A percentile compares a stretch with the other conserved stretches of the same genome.
Evolutionary conservation across 2,797 vertebrate species (phyloP).

Genomic region (Clarias laeviceps): DNA sequence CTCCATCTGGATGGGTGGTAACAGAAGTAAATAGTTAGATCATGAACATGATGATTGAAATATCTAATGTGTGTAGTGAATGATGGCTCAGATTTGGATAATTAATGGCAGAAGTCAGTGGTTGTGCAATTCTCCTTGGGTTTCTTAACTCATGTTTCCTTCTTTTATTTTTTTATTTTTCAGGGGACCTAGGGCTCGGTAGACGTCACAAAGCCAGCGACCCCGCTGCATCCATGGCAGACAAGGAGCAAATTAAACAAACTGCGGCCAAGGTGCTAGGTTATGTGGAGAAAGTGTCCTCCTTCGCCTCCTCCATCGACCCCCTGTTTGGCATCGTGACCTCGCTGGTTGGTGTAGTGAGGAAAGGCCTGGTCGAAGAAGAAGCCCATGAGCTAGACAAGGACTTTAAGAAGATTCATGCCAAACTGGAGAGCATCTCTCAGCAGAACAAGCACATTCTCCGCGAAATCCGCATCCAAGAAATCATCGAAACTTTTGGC

Average conservation of each 20-base stretch:
- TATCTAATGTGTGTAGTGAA: background rate
- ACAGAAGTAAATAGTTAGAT: background rate
- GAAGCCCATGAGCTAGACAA: conserved; percentile 68
- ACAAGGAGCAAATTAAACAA: conserved; percentile 68
- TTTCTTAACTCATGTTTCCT: background rate
- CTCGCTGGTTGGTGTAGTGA: conserved; percentile 73
- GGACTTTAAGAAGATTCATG: conserved; percentile 70
- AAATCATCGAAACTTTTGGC: conserved; percentile 75
- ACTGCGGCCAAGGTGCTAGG: conserved; percentile 67
- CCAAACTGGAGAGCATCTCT: conserved; percentile 74
- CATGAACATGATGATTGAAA: background rate
- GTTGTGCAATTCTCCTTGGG: background rate
- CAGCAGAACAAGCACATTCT: conserved; percentile 73
- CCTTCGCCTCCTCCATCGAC: conserved; percentile 77
- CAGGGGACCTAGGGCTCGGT: conserved; percentile 25
- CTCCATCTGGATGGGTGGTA: background rate
- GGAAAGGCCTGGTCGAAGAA: conserved; percentile 68
- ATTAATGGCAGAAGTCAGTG: background rate
- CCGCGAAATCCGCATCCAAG: conserved; percentile 70
- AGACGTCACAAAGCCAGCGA: conserved; percentile 1
- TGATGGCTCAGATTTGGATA: background rate
- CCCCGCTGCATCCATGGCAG: conserved; percentile 68
- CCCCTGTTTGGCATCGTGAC: conserved; percentile 79
- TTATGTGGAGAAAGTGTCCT: conserved; percentile 75
- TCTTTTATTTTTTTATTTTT: conserved; percentile 18